A percentile compares a stretch with the other conserved stretches of the same genome.
These are phyloP conservation scores for Unio pictorum DNA, from an alignment of 2,888 invertebrate genomes.

Conservation along the genomic window DNA sequence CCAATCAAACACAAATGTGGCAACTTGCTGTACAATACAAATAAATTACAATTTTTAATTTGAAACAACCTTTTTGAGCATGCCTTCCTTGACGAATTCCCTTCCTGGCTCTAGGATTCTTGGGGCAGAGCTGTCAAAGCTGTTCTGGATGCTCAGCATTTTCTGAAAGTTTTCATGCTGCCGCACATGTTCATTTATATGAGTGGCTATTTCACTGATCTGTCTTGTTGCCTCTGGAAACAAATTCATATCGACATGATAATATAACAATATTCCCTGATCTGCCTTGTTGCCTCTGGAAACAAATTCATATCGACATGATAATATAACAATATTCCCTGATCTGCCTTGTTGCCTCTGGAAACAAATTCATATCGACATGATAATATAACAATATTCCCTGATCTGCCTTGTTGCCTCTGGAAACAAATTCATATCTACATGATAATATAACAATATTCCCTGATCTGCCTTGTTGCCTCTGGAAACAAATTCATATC, in stretches of 20 bases:
- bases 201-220: constrained; percentile 80
- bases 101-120: constrained; percentile 81
- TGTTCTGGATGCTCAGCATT: constrained; percentile 80
- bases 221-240: constrained; percentile 78
- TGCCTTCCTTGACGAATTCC: constrained; percentile 79
- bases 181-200: constrained; percentile 79
- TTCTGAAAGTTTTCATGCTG: constrained; percentile 82
- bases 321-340: constrained; percentile 71
- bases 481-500: constrained; percentile 71
- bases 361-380: constrained; percentile 5
- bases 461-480: constrained; percentile 80
- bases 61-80: constrained; percentile 64
- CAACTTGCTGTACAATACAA: too few relatives aligned
- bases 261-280: constrained; percentile 72
- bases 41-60: too few relatives aligned
- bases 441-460: constrained; percentile 36
- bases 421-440: constrained; percentile 52
- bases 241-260: background rate
- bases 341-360: constrained; percentile 81
- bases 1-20: too few relatives aligned
- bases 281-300: constrained; percentile 79
- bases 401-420: constrained; percentile 74
- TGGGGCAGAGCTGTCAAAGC: constrained; percentile 77
- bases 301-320: background rate
- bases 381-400: background rate